Percentiles rank a stretch among this genome's conserved stretches.
phyloP scores from a whole-genome alignment of 1,140 invertebrate genomes.

The Spodoptera litura region DNA sequence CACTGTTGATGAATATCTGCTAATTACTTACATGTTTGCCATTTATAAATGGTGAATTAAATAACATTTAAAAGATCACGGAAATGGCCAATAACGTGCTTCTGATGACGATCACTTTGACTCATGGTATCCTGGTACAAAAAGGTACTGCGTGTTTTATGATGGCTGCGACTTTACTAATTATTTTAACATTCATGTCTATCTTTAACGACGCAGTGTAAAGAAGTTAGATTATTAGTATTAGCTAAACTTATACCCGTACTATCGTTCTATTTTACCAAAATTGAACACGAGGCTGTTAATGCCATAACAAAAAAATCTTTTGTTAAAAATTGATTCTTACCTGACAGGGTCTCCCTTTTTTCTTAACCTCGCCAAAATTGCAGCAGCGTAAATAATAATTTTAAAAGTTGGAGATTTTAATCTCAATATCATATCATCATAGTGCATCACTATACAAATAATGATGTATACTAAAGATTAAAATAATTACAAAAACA shows the following conservation, averaged over 20 bases:
- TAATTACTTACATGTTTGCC: neutral
- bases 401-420: too few species aligned
- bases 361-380: neutral
- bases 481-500: neutral
- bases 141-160: neutral
- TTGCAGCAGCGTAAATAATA: neutral
- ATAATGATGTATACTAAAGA: neutral
- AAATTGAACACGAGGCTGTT: too few species aligned
- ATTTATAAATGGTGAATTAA: conserved; percentile 10
- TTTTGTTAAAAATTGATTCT: too few species aligned
- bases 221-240: too few species aligned
- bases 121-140: conserved; percentile 11
- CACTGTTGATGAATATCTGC: neutral
- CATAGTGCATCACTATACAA: too few species aligned
- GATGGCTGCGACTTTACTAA: neutral
- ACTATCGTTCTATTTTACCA: too few species aligned
- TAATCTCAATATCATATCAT: too few species aligned
- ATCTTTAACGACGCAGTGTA: too few species aligned
- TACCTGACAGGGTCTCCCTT: too few species aligned
- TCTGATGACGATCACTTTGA: conserved; percentile 10
- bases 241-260: too few species aligned
- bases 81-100: conserved; percentile 12
- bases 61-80: conserved; percentile 29
- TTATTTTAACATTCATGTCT: neutral
- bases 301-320: too few species aligned